Conservation (phyloP, 1,140 invertebrate species). For the Gonioctena quinquepunctata region DNA sequence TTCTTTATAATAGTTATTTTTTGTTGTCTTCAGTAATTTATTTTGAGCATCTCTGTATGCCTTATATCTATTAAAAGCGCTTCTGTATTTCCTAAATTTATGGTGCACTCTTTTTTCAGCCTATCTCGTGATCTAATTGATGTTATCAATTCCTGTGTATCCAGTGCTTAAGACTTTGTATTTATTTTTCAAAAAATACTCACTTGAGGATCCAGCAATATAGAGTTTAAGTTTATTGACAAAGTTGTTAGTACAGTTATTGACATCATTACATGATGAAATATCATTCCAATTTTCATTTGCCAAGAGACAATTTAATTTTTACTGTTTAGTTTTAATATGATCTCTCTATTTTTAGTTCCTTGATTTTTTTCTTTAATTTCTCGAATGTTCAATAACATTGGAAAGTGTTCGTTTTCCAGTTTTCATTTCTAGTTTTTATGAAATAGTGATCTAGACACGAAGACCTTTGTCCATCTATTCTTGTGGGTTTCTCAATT, state of each 20-base stretch:
- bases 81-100: too few relatives aligned
- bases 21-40: neutral
- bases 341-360: neutral
- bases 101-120: neutral
- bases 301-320: neutral
- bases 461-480: neutral
- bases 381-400: neutral
- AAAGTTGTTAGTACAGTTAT: neutral
- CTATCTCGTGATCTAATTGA: neutral
- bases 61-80: too few relatives aligned
- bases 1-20: neutral
- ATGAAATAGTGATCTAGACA: neutral
- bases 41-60: neutral
- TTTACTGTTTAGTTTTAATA: neutral
- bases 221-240: neutral
- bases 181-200: neutral
- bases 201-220: neutral
- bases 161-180: neutral
- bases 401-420: neutral
- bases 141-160: neutral
- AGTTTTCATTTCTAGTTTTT: neutral
- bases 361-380: neutral
- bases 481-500: neutral
- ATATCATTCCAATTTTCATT: neutral
- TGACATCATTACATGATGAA: neutral